These are phyloP conservation scores for Mastacembelus armatus DNA, from an alignment of 2,797 vertebrate genomes.

Conservation along the genomic window DNA sequence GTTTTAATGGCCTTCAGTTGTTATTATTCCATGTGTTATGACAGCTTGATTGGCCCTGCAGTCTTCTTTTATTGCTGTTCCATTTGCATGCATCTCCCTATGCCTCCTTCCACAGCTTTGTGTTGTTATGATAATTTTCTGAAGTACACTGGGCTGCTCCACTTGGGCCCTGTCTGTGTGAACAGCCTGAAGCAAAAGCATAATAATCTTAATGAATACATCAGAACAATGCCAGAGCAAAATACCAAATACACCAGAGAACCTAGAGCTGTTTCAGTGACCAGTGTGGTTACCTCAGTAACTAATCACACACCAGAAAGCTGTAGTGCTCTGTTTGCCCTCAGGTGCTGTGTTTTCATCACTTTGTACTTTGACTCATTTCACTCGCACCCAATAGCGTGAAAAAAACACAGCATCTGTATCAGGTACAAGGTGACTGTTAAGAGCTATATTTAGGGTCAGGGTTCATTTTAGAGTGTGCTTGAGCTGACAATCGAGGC, in stretches of 20 bases:
- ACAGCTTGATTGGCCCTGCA: slow-evolving; percentile 76
- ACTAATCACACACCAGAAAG: slow-evolving; percentile 56
- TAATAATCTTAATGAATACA: slow-evolving; percentile 74
- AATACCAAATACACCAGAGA: slow-evolving; percentile 41
- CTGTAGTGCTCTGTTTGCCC: slow-evolving; percentile 24
- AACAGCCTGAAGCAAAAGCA: slow-evolving; percentile 58
- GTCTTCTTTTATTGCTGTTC: slow-evolving; percentile 63
- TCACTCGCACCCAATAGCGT: neutral
- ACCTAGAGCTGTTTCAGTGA: slow-evolving; percentile 37
- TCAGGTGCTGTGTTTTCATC: slow-evolving; percentile 23
- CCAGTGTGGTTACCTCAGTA: slow-evolving; percentile 43
- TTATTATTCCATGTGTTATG: slow-evolving; percentile 77
- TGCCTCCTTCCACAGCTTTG: slow-evolving; percentile 52
- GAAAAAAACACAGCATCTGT: slow-evolving; percentile 8
- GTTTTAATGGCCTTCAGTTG: slow-evolving; percentile 76
- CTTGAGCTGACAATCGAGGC: neutral
- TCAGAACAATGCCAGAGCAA: slow-evolving; percentile 55
- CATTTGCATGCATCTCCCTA: slow-evolving; percentile 66
- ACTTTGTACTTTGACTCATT: slow-evolving; percentile 14
- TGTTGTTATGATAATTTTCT: slow-evolving; percentile 80
- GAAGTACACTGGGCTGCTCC: slow-evolving; percentile 72
- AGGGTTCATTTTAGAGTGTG: slow-evolving; percentile 14
- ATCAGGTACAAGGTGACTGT: slow-evolving; percentile 3
- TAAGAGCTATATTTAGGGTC: slow-evolving; percentile 3
- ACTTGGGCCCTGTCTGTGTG: slow-evolving; percentile 62